These are phyloP conservation scores for Hassar affinis DNA, from an alignment of 2,113 vertebrate species.

Conservation along the genomic window DNA sequence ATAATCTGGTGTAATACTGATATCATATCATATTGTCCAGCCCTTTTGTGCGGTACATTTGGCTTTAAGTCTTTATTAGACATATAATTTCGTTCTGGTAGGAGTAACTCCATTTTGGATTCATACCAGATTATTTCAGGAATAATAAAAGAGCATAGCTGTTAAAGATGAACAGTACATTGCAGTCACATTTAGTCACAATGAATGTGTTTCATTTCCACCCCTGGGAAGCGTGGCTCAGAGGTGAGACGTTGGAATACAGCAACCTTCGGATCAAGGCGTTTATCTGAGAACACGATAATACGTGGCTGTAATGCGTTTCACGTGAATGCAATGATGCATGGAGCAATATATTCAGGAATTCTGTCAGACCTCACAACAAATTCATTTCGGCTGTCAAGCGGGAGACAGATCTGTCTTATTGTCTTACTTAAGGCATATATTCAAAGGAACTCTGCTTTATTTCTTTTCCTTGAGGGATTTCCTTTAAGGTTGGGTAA, in stretches of 20 bases:
- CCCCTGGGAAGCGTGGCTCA: not conserved
- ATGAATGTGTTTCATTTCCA: slow-evolving; percentile 23
- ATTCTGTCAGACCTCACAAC: slow-evolving; percentile 32
- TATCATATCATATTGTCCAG: not conserved
- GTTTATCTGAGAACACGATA: not conserved
- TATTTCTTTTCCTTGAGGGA: slow-evolving; percentile 31
- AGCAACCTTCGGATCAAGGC: slow-evolving; percentile 52
- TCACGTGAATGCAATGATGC: slow-evolving; percentile 41
- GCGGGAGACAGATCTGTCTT: slow-evolving; percentile 11
- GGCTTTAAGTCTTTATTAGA: not conserved
- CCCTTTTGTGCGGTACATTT: not conserved
- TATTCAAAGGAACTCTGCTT: slow-evolving; percentile 11
- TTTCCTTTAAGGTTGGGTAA: slow-evolving; percentile 10
- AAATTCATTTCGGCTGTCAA: slow-evolving; percentile 46
- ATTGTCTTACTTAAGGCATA: slow-evolving; percentile 10
- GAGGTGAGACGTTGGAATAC: slow-evolving; percentile 20
- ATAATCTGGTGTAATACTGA: not conserved
- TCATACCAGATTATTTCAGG: not conserved
- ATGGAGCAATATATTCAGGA: slow-evolving; percentile 44
- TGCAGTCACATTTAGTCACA: not conserved
- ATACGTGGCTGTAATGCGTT: slow-evolving; percentile 20
- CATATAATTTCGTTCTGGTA: not conserved
- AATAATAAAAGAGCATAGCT: slow-evolving; percentile 4
- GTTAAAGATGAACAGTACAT: not conserved
- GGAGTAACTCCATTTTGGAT: not conserved